Conservation (phyloP, 2,113 vertebrate genomes). For the Plestiodon gilberti region DNA sequence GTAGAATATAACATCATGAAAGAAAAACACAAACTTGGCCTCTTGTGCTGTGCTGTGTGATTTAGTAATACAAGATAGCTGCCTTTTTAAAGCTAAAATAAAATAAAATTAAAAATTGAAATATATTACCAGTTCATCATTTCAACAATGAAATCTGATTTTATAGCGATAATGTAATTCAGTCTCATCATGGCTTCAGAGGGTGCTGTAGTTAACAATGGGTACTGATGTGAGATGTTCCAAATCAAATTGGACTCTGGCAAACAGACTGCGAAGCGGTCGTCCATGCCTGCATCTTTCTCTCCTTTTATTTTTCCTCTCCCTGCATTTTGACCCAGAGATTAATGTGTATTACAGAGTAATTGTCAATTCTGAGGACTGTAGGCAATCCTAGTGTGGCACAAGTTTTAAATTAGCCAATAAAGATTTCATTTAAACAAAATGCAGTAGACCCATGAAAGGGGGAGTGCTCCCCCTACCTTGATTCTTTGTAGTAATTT, state of each 20-base stretch:
- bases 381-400: conserved; percentile 46
- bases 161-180: conserved; percentile 63
- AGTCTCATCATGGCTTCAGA: conserved; percentile 54
- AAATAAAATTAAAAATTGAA: conserved; percentile 45
- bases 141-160: conserved; percentile 65
- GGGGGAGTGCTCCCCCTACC: background rate
- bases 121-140: conserved; percentile 55
- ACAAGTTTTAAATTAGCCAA: conserved; percentile 50
- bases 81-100: background rate
- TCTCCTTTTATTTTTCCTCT: background rate
- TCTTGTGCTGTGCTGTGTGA: conserved; percentile 6
- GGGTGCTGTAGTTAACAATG: conserved; percentile 55
- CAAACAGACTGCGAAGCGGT: conserved; percentile 56
- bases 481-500: conserved; percentile 5
- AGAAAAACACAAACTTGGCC: background rate
- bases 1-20: conserved; percentile 7
- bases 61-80: conserved; percentile 25
- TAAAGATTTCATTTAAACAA: conserved; percentile 31
- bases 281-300: conserved; percentile 52
- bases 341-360: conserved; percentile 62
- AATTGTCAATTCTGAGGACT: conserved; percentile 62
- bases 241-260: conserved; percentile 65
- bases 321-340: conserved; percentile 20
- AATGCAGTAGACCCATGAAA: conserved; percentile 8
- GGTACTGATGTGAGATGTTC: conserved; percentile 50